Evolutionary conservation across 1,140 invertebrate genomes (phyloP).

Genomic region (Pachypsylla venusta): DNA sequence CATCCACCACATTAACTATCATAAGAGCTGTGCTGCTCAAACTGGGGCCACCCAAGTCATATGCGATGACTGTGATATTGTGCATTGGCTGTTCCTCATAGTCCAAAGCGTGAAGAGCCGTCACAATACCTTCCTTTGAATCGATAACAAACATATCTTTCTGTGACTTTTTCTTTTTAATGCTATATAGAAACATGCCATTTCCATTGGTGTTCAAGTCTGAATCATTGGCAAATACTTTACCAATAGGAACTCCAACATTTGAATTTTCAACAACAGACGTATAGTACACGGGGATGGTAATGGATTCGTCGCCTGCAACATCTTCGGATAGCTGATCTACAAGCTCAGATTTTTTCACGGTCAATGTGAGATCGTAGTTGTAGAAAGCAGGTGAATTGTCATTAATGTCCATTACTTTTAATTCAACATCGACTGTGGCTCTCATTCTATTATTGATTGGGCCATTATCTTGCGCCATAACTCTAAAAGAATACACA

Average conservation of each 20-base stretch:
- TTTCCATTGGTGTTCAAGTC: conserved; percentile 69
- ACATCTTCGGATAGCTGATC: not conserved
- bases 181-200: conserved; percentile 56
- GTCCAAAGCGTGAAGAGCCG: conserved; percentile 53
- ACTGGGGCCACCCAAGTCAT: conserved; percentile 66
- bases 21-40: conserved; percentile 60
- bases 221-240: conserved; percentile 65
- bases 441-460: conserved; percentile 43
- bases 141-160: conserved; percentile 58
- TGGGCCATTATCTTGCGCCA: conserved; percentile 56
- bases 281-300: conserved; percentile 50
- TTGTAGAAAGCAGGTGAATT: conserved; percentile 48
- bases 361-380: conserved; percentile 34
- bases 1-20: conserved; percentile 45
- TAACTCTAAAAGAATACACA: conserved; percentile 53
- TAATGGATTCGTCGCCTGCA: conserved; percentile 17
- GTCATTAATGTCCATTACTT: conserved; percentile 66
- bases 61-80: conserved; percentile 64
- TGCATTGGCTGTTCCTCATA: conserved; percentile 48
- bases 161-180: conserved; percentile 41
- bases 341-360: not conserved
- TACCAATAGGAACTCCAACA: conserved; percentile 48
- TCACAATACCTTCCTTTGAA: conserved; percentile 62
- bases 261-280: conserved; percentile 49
- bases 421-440: conserved; percentile 58